Percentiles rank a stretch among this genome's conserved stretches.
These are phyloP conservation scores for Ptilorrhoa leucosticta DNA, from an alignment of 2,113 vertebrate species.

Conservation along the genomic window DNA sequence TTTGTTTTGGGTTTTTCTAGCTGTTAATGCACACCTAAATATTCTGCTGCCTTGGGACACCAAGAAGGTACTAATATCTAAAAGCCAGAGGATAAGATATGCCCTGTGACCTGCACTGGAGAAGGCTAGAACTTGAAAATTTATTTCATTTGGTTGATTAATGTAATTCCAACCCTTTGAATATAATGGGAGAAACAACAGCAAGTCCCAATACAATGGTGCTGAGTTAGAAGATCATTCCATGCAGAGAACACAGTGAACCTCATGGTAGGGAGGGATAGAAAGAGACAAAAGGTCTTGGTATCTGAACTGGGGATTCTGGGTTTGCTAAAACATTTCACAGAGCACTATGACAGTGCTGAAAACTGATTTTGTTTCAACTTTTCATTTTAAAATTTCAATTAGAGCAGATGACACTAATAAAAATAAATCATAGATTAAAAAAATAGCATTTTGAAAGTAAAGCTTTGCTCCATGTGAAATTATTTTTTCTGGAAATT, in stretches of 20 bases:
- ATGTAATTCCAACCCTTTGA: background rate
- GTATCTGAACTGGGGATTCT: background rate
- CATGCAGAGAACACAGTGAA: background rate
- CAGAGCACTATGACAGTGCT: background rate
- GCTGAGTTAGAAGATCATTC: background rate
- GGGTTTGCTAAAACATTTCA: background rate
- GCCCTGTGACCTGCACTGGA: background rate
- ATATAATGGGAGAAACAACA: background rate
- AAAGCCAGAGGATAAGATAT: background rate
- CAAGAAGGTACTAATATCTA: background rate
- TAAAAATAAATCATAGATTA: background rate
- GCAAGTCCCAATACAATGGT: background rate
- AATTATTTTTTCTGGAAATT: background rate
- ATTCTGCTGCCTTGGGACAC: background rate
- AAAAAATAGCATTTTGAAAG: background rate
- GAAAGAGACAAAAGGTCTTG: background rate
- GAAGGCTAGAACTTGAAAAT: background rate
- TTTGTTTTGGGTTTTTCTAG: too few relatives aligned
- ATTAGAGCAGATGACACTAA: background rate
- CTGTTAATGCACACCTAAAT: background rate
- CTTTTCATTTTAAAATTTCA: background rate
- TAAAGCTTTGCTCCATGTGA: background rate
- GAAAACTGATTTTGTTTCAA: background rate
- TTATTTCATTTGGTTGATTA: background rate
- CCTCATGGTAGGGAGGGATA: background rate